A percentile compares a stretch with the other conserved stretches of the same genome.
These are phyloP conservation scores for Bostrychus sinensis DNA, from an alignment of 2,113 vertebrate species.

Conservation along the genomic window DNA sequence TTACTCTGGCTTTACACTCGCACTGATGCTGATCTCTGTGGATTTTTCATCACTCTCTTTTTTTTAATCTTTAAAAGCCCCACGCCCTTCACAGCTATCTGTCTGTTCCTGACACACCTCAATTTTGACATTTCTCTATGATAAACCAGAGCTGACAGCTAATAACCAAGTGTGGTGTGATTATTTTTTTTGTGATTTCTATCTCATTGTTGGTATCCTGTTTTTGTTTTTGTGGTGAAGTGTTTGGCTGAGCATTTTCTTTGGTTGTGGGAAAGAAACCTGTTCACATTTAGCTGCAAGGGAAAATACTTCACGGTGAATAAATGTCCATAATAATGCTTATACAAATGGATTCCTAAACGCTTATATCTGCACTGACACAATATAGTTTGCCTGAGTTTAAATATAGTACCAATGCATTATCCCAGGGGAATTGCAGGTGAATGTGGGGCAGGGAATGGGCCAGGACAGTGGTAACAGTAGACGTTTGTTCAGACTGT, in stretches of 20 bases:
- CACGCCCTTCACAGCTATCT: conserved; percentile 50
- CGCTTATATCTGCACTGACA: not conserved
- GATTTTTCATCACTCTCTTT: not conserved
- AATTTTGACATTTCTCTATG: conserved; percentile 8
- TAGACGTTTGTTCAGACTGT: not conserved
- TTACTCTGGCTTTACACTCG: not conserved
- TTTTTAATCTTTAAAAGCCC: not conserved
- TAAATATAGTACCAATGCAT: too few relatives aligned
- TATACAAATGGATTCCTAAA: not conserved
- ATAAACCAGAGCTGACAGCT: conserved; percentile 20
- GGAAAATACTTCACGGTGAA: not conserved
- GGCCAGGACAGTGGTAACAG: not conserved
- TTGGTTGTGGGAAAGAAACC: not conserved
- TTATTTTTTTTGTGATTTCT: too few relatives aligned
- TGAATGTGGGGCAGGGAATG: not conserved
- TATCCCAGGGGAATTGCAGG: not conserved
- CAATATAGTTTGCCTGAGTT: not conserved
- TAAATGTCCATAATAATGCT: too few relatives aligned
- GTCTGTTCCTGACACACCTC: conserved; percentile 62
- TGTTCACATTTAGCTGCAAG: not conserved
- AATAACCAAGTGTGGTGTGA: too few relatives aligned
- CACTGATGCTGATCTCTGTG: not conserved
- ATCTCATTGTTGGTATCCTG: not conserved
- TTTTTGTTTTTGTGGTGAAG: too few relatives aligned
- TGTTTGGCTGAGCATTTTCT: too few relatives aligned